Percentiles rank a stretch among this genome's conserved stretches.
phyloP scores from a whole-genome alignment of 2,797 vertebrate genomes.

The Lepus townsendii region DNA sequence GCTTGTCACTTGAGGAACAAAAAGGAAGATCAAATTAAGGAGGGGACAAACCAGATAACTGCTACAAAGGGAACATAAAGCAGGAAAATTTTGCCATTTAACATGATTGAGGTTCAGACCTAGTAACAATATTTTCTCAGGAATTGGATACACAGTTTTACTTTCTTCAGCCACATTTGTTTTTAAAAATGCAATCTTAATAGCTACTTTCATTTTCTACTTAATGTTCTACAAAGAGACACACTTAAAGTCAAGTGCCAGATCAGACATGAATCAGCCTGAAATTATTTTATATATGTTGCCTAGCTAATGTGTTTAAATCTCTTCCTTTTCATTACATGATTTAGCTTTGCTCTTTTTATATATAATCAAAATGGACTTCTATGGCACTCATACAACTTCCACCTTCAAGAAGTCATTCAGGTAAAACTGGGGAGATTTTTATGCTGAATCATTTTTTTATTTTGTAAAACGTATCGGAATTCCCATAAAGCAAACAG shows the following conservation, averaged over 20 bases:
- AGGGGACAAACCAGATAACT: neutral
- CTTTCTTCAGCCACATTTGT: neutral
- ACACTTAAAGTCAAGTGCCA: neutral
- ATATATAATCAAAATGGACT: slow-evolving; percentile 38
- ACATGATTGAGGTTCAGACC: neutral
- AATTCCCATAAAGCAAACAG: neutral
- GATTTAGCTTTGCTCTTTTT: slow-evolving; percentile 16
- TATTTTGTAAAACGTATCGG: neutral
- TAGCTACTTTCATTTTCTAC: slow-evolving; percentile 38
- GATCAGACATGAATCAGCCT: slow-evolving; percentile 29
- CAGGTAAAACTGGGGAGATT: neutral
- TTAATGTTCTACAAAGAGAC: slow-evolving; percentile 33
- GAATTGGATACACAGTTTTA: neutral
- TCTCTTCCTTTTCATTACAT: neutral
- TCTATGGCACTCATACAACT: neutral
- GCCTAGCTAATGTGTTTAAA: neutral
- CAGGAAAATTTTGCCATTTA: neutral
- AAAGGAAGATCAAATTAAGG: neutral
- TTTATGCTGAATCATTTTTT: slow-evolving; percentile 30
- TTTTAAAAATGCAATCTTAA: slow-evolving; percentile 17
- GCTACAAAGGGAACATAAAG: neutral
- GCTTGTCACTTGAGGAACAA: neutral
- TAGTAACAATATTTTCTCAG: neutral
- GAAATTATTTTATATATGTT: slow-evolving; percentile 67
- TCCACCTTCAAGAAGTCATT: neutral